These are phyloP conservation scores for Pterophyllum scalare DNA, from an alignment of 2,113 vertebrate species.

Conservation along the genomic window DNA sequence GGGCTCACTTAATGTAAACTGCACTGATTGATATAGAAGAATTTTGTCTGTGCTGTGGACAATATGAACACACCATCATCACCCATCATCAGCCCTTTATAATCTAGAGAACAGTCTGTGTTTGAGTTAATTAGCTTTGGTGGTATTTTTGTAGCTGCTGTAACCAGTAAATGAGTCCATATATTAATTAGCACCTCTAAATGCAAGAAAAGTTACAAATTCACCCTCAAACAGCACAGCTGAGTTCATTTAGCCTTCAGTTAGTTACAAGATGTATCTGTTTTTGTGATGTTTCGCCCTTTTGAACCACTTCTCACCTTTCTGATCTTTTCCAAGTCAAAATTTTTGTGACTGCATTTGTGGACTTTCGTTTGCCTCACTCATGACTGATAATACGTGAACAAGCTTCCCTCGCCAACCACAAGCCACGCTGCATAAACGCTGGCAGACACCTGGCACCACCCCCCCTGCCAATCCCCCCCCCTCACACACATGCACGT, in stretches of 20 bases:
- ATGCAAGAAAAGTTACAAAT: background rate
- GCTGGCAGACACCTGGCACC: slow-evolving; percentile 5
- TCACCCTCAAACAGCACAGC: background rate
- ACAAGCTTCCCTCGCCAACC: slow-evolving; percentile 12
- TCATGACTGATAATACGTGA: background rate
- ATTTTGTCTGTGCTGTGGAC: background rate
- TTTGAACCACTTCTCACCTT: background rate
- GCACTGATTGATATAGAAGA: slow-evolving; percentile 48
- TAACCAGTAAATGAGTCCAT: background rate
- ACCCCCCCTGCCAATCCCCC: background rate
- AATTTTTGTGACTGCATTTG: background rate
- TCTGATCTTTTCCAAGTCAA: background rate
- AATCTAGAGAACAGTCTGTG: background rate
- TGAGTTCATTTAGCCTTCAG: background rate
- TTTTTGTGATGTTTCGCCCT: background rate
- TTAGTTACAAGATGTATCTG: rapidly evolving
- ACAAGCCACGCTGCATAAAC: slow-evolving; percentile 24
- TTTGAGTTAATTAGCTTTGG: background rate
- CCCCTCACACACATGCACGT: background rate
- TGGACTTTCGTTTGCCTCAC: slow-evolving; percentile 13
- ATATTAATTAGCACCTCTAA: background rate
- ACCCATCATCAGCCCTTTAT: background rate
- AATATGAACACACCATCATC: background rate
- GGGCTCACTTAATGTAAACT: slow-evolving; percentile 78
- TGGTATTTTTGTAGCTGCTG: background rate